Conservation (phyloP, 1,140 invertebrate genomes). For the Bombus superbus region DNA sequence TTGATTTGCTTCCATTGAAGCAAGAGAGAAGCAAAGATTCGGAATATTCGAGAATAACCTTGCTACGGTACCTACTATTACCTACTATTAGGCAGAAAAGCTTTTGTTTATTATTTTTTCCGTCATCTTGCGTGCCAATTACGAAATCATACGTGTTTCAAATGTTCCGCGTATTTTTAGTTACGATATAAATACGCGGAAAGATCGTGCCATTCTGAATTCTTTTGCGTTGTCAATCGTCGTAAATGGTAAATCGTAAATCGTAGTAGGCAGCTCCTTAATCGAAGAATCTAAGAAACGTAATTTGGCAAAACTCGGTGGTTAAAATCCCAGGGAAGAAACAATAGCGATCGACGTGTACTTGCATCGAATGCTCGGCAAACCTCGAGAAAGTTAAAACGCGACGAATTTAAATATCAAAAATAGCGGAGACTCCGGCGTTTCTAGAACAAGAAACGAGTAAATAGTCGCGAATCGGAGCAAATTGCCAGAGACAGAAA, state of each 20-base stretch:
- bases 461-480: not conserved
- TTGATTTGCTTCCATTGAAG: not conserved
- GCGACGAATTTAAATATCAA: no score
- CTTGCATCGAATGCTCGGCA: rapidly evolving
- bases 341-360: no score
- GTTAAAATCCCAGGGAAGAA: no score
- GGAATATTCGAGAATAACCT: constrained; percentile 36
- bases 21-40: not conserved
- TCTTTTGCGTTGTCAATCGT: not conserved
- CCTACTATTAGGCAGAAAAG: not conserved
- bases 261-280: not conserved
- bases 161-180: not conserved
- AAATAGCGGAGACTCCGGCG: no score
- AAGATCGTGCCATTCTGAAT: not conserved
- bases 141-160: not conserved
- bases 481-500: no score
- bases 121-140: constrained; percentile 6
- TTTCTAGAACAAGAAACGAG: not conserved
- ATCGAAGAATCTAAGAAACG: no score
- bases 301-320: no score
- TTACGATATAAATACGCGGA: no score
- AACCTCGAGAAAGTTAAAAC: no score
- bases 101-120: not conserved
- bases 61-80: not conserved
- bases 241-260: no score